Conservation (phyloP, 2,113 vertebrate species). For the Oreamnos americanus region DNA sequence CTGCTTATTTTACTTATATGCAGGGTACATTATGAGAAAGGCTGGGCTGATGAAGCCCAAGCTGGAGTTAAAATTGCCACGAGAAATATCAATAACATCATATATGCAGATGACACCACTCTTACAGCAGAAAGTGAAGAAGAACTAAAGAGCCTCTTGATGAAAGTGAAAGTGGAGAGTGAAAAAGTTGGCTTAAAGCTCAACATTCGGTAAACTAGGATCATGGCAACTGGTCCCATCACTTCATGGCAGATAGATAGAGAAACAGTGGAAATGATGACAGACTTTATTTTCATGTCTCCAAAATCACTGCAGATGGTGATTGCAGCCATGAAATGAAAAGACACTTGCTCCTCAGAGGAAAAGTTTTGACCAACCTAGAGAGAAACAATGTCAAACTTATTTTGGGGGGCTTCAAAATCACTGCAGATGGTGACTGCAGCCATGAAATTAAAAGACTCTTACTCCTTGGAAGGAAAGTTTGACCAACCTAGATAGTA, state of each 20-base stretch:
- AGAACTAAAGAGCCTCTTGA: not conserved
- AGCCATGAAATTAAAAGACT: not conserved
- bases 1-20: not conserved
- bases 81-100: not conserved
- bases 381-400: not conserved
- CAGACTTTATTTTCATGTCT: not conserved
- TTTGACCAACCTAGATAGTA: not conserved
- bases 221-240: not conserved
- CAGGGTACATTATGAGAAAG: not conserved
- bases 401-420: not conserved
- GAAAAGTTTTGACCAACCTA: not conserved
- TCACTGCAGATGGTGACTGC: not conserved
- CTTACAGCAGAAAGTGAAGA: not conserved
- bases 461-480: not conserved
- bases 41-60: not conserved
- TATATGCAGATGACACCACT: not conserved
- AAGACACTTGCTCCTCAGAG: not conserved
- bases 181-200: not conserved
- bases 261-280: not conserved
- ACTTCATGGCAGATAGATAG: not conserved
- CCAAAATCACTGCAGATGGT: not conserved
- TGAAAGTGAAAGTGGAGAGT: not conserved
- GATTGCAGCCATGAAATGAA: not conserved
- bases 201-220: not conserved
- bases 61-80: rapidly evolving